Conservation (phyloP, 2,113 vertebrate species). For the Trochalopteron elliotii region DNA sequence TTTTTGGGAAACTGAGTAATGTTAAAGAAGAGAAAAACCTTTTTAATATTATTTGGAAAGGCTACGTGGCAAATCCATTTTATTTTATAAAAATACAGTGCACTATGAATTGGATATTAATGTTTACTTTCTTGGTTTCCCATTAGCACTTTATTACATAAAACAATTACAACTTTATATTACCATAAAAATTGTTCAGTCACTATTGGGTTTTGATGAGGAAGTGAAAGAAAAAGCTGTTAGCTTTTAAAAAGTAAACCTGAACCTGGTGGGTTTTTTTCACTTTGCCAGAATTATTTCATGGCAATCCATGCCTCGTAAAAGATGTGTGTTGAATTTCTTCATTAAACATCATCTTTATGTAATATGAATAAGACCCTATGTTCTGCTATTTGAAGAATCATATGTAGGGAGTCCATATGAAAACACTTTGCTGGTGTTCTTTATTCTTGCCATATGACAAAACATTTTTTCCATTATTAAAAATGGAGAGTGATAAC, state of each 20-base stretch:
- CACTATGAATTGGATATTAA: background rate
- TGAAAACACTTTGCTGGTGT: background rate
- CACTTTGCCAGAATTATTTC: background rate
- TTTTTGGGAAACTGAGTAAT: background rate
- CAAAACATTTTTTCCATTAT: background rate
- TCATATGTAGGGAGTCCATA: background rate
- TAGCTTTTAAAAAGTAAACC: background rate
- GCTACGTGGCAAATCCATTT: background rate
- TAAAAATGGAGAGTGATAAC: background rate
- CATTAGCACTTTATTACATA: background rate
- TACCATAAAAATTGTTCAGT: background rate
- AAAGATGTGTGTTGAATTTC: background rate
- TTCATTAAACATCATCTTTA: background rate
- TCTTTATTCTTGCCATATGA: background rate
- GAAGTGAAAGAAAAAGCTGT: background rate
- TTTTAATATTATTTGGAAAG: background rate
- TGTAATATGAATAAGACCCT: background rate
- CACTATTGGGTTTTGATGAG: background rate
- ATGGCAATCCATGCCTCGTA: background rate
- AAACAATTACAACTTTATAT: background rate
- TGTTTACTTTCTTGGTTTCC: slow-evolving; percentile 6
- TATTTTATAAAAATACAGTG: background rate
- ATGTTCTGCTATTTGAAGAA: background rate
- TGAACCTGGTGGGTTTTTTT: background rate
- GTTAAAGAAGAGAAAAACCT: background rate